Evolutionary conservation across 2,888 invertebrate species (phyloP), one percentile per base, ranked within the genome.

Genomic region (Ctena decussata): DNA sequence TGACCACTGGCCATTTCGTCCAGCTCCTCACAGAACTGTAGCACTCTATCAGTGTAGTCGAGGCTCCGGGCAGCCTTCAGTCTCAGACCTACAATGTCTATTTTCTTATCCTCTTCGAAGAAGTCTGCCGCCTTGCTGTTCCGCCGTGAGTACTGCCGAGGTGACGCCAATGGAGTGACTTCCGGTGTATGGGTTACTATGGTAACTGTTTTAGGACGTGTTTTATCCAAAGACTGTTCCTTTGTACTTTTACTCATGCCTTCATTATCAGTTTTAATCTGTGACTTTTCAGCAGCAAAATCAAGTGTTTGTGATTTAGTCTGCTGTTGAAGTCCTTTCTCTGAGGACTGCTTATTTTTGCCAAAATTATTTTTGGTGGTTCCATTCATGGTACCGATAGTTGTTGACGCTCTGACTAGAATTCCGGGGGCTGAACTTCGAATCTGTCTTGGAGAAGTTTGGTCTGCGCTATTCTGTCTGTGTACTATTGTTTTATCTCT

Each of bases 31-130:
- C 89, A 91, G 72, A 91, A 92, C 39, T 80, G 77, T 32, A 84
- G 41, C n/a, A 92, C 90, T 60, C 85, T 82, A 5, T 88, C 86
- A 0, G 88, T 82, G 57, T 84, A 90, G 78, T 91, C 87, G 24
- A 82, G 39, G 18, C 83, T 46, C 30, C 87, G 88, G 12, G 90
- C 89, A 53, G 84, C 89, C 32, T 85, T 85, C 21, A 92, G 86
- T 65, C 90, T 74, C 18, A 90, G 32, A 24, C 85, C 86, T 5
- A 90, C 82, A 3, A 84, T 12, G 77, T 91, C 90, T 0, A 89
- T 69, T 78, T 90, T 89, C 65, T 89, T 85, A 53, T 90, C 90
- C 37, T 90, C 89, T 53, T 91, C 89, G 79, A 92, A 92, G 77
- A 92, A 89, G 71, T 86, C 87, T 37, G 78, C 71, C n/a, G 84